A percentile compares a stretch with the other conserved stretches of the same genome.
phyloP scores from a whole-genome alignment of 2,797 vertebrate species.

The Characodon lateralis region DNA sequence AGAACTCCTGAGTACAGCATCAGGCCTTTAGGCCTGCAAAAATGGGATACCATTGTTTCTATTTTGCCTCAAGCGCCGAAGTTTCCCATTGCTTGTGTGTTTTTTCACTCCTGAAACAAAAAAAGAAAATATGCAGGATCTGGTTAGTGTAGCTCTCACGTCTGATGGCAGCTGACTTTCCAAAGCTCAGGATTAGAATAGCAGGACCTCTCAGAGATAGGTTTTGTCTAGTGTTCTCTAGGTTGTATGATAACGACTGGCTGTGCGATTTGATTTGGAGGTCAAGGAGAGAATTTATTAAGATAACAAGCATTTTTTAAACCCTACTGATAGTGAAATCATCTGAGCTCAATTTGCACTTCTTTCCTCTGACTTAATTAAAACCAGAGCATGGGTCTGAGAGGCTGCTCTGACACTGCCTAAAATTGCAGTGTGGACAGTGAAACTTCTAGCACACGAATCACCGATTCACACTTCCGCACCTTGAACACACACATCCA shows the following conservation, averaged over 20 bases:
- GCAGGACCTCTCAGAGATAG: slow-evolving; percentile 8
- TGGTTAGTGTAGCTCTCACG: slow-evolving; percentile 29
- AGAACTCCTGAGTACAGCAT: slow-evolving; percentile 8
- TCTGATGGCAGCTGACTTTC: neutral
- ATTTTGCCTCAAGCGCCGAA: slow-evolving; percentile 38
- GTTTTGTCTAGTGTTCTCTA: slow-evolving; percentile 11
- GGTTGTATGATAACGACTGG: slow-evolving; percentile 8
- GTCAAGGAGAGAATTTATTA: slow-evolving; percentile 3
- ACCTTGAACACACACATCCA: slow-evolving; percentile 86
- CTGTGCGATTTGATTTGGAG: slow-evolving; percentile 9
- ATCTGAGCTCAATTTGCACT: slow-evolving; percentile 10
- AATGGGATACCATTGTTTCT: slow-evolving; percentile 30
- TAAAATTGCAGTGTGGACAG: neutral
- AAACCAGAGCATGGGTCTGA: neutral
- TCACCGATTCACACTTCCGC: slow-evolving; percentile 10
- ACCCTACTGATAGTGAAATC: slow-evolving; percentile 18
- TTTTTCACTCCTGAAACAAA: slow-evolving; percentile 58
- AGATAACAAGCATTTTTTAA: slow-evolving; percentile 17
- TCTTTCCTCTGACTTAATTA: neutral
- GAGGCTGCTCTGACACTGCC: neutral
- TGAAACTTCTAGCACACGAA: neutral
- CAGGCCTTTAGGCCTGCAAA: slow-evolving; percentile 23
- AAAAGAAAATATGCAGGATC: neutral
- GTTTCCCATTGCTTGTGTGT: slow-evolving; percentile 7
- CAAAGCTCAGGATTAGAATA: neutral